These are phyloP conservation scores for Percopsis omiscomaycus DNA, from an alignment of 2,797 vertebrate species.

Conservation along the genomic window DNA sequence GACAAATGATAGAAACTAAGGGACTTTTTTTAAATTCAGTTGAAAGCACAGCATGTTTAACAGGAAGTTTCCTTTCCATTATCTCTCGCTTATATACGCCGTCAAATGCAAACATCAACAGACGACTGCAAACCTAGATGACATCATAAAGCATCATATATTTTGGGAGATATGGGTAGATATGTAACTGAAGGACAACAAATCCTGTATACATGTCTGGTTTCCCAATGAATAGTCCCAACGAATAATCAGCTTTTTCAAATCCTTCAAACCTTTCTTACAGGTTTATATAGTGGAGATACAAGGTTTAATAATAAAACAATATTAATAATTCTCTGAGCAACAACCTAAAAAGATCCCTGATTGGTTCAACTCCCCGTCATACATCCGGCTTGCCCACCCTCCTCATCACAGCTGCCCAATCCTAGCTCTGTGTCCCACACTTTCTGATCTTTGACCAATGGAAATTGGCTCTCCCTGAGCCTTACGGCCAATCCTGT, in stretches of 20 bases:
- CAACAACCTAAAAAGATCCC: not conserved
- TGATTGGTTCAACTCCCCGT: slow-evolving; percentile 21
- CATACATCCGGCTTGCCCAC: not conserved
- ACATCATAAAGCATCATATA: no score
- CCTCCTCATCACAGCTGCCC: slow-evolving; percentile 16
- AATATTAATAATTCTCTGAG: slow-evolving; percentile 1
- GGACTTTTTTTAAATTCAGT: not conserved
- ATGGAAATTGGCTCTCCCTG: not conserved
- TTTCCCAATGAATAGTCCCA: no score
- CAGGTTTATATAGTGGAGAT: not conserved
- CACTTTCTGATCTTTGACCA: not conserved
- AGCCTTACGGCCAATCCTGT: slow-evolving; percentile 17
- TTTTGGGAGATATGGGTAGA: no score
- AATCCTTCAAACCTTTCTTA: not conserved
- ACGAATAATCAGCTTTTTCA: not conserved
- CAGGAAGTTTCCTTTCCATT: no score
- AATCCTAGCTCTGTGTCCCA: slow-evolving; percentile 19
- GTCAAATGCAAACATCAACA: no score
- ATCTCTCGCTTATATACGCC: no score
- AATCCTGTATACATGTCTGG: no score
- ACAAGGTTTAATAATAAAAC: not conserved
- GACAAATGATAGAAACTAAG: not conserved
- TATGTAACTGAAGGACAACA: no score
- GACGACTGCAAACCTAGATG: no score
- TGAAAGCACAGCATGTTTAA: not conserved